These are phyloP conservation scores for Halocynthia roretzi DNA, from an alignment of 23 tunicate species.

Conservation along the genomic window DNA sequence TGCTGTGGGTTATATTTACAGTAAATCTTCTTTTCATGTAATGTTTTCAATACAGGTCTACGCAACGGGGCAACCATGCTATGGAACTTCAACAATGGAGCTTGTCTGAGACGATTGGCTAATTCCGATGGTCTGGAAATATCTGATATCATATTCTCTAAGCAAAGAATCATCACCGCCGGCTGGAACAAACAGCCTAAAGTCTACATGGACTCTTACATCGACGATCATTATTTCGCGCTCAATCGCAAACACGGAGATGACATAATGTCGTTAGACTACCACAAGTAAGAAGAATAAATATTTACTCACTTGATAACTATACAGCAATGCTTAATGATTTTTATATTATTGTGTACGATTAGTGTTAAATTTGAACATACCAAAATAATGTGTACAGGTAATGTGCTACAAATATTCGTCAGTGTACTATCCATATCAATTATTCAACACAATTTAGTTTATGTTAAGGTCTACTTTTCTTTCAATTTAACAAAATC, in stretches of 20 bases:
- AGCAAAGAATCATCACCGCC: constrained; percentile 46
- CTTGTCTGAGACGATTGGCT: constrained; percentile 43
- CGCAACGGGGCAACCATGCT: constrained; percentile 48
- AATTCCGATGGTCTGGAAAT: constrained; percentile 51
- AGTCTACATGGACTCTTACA: constrained; percentile 39
- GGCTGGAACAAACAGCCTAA: constrained; percentile 50
- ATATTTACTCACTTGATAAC: neutral
- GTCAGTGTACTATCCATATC: too few relatives aligned
- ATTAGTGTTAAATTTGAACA: too few relatives aligned
- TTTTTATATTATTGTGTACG: too few relatives aligned
- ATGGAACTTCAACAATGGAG: constrained; percentile 93
- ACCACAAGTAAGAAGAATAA: constrained; percentile 19
- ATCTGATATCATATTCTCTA: constrained; percentile 43
- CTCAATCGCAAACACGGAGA: constrained; percentile 48
- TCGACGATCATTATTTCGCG: constrained; percentile 28
- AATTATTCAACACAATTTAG: too few relatives aligned
- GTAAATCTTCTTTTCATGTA: neutral
- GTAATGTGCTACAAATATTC: too few relatives aligned
- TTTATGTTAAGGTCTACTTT: too few relatives aligned
- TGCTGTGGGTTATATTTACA: neutral
- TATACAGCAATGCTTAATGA: too few relatives aligned
- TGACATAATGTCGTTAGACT: constrained; percentile 63
- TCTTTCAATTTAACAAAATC: too few relatives aligned
- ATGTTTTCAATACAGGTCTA: constrained; percentile 31
- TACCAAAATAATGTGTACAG: too few relatives aligned